Conservation (phyloP, 1,140 invertebrate genomes). For the Drosophila murphyi region DNA sequence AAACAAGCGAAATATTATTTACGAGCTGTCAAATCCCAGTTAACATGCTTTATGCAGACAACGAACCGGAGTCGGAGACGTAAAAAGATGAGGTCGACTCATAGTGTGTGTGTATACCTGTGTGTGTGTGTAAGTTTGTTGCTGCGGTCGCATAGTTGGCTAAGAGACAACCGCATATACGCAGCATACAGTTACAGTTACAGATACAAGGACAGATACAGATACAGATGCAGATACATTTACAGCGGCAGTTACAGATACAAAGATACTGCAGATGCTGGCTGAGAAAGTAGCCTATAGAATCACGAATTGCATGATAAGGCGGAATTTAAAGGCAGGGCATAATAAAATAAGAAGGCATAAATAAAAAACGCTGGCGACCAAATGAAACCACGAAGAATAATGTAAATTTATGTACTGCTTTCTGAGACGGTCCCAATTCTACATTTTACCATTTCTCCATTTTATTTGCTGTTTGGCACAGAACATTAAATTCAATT, state of each 20-base stretch:
- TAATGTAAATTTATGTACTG: constrained; percentile 83
- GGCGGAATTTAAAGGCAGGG: constrained; percentile 15
- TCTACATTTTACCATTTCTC: constrained; percentile 39
- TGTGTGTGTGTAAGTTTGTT: constrained; percentile 26
- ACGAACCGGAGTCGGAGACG: neutral
- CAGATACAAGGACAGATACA: constrained; percentile 17
- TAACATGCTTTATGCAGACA: constrained; percentile 75
- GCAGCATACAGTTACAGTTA: constrained; percentile 35
- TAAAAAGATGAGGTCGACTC: constrained; percentile 45
- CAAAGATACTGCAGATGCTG: constrained; percentile 20
- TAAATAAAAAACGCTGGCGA: constrained; percentile 57
- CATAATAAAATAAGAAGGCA: constrained; percentile 73
- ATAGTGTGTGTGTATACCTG: neutral
- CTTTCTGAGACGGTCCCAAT: constrained; percentile 32
- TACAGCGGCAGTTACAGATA: constrained; percentile 11
- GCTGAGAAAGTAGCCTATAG: constrained; percentile 35
- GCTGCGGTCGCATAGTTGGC: constrained; percentile 71
- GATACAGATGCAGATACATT: constrained; percentile 54
- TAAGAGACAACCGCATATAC: constrained; percentile 68
- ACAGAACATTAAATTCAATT: constrained; percentile 80
- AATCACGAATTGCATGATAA: constrained; percentile 30
- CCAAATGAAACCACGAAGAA: constrained; percentile 63
- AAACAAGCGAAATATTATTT: constrained; percentile 84
- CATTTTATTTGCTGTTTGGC: constrained; percentile 56
- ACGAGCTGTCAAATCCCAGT: constrained; percentile 84